Base-by-base conservation (phyloP, 1,140 invertebrate genomes). In the Chelonus insularis region DNA sequence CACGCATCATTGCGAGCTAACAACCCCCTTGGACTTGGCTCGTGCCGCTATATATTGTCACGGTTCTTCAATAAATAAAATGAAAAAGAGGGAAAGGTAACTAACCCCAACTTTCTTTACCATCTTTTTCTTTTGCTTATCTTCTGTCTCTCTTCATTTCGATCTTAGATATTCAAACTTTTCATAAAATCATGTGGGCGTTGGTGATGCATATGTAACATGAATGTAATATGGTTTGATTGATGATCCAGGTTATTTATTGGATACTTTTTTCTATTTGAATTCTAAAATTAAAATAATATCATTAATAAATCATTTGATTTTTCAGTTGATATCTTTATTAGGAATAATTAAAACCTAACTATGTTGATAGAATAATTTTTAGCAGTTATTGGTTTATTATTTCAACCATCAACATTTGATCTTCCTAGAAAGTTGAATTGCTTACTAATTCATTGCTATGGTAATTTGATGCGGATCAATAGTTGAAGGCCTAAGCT, bases 1-100 rank as follows among this genome's bases (percentile, higher is more conserved):
- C 12, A 45, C 14, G 8, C 8, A 41, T 32, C 20, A n/a, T 11
- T 9, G 11, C 50, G 14, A 20, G 65, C 68, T 72, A 68, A 72
- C 72, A 29, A 29, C 72, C 69, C 68, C 63, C 51, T 55, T 62
- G 47, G 60, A 61, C 56, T 71, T 72, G 71, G 71, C 71, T 73
- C 71, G 72, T 74, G 71, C 70, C 72, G 65, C 55, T 69, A 29
- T 29, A 29, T 73, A 70, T 72, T 67, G 70, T 74, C 14, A 41
- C 39, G 48, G 11, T 18, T 47, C 16, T 34, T 52, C 29, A 14
- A 52, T n/a, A n/a, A 32, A 29, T 34, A 14, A 18, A 47, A 57
- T 11, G 32, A 47, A 57, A 57, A 45, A 43, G 29, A 39, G 23
- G n/a, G 37, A 45, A 23, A 25, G 16, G 41, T 29, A 29, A 29